Percentiles rank a stretch among this genome's conserved stretches.
Evolutionary conservation across 2,888 invertebrate genomes (phyloP).

Genomic region (Lysandra coridon): DNA sequence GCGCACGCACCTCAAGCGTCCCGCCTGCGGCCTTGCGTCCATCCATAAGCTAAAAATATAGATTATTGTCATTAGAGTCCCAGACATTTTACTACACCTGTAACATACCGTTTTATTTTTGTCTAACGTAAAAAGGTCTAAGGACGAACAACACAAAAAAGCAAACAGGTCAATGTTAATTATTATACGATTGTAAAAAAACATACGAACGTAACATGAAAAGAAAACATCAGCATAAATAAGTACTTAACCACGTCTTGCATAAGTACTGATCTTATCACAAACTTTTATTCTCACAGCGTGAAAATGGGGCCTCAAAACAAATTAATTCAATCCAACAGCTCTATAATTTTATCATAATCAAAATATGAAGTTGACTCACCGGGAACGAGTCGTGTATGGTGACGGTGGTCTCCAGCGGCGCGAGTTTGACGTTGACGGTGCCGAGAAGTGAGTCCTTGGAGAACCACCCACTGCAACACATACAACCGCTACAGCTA

Average conservation of each 20-base stretch:
- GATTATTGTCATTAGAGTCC: not conserved
- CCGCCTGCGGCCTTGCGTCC: slow-evolving; percentile 94
- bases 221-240: no score
- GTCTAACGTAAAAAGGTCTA: not conserved
- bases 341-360: not conserved
- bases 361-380: slow-evolving; percentile 64
- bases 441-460: slow-evolving; percentile 92
- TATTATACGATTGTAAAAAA: no score
- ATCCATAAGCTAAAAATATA: slow-evolving; percentile 87
- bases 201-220: no score
- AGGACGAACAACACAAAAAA: no score
- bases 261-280: no score
- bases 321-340: not conserved
- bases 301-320: not conserved
- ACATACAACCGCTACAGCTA: slow-evolving; percentile 60
- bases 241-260: no score
- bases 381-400: slow-evolving; percentile 96
- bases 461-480: slow-evolving; percentile 96
- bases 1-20: slow-evolving; percentile 92
- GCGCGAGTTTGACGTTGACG: slow-evolving; percentile 90
- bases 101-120: not conserved
- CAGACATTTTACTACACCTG: not conserved
- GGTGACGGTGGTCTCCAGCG: slow-evolving; percentile 93
- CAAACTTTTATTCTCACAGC: no score
- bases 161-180: no score